Percentiles rank a stretch among this genome's conserved stretches.
phyloP scores from a whole-genome alignment of 2,797 vertebrate genomes.

The Lycodopsis pacificus region DNA sequence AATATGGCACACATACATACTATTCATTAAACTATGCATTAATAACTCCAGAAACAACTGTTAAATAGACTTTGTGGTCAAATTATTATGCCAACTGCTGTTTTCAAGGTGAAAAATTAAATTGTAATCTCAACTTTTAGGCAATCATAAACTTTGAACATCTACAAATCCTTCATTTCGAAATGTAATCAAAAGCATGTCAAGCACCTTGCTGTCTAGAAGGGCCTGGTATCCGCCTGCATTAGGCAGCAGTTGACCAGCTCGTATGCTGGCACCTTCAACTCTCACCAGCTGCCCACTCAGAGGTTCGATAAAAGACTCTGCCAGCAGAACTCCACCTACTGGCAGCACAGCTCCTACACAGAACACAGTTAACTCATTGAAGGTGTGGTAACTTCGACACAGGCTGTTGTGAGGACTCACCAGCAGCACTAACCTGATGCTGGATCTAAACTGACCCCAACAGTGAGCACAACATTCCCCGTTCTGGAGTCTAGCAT shows the following conservation, averaged over 20 bases:
- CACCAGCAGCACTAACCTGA: conserved; percentile 82
- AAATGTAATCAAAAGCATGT: background rate
- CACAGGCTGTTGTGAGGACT: background rate
- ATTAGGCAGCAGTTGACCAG: conserved; percentile 80
- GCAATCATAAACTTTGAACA: background rate
- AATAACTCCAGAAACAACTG: background rate
- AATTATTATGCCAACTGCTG: background rate
- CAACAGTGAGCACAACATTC: conserved; percentile 85
- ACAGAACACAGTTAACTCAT: background rate
- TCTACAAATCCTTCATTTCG: background rate
- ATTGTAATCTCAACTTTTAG: background rate
- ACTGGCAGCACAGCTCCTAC: conserved; percentile 88
- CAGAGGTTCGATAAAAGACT: conserved; percentile 88
- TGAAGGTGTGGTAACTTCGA: background rate
- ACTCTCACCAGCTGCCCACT: conserved; percentile 82
- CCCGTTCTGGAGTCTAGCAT: conserved; percentile 85
- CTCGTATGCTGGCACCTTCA: conserved; percentile 80
- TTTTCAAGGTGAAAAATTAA: background rate
- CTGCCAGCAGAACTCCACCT: conserved; percentile 87
- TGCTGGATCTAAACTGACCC: conserved; percentile 83
- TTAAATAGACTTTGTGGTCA: background rate
- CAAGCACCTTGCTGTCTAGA: conserved; percentile 81
- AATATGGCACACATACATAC: background rate
- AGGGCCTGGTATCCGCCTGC: conserved; percentile 85
- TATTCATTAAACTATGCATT: background rate